These are phyloP conservation scores for Tragelaphus imberbis DNA, from an alignment of 2,113 vertebrate genomes.

Conservation along the genomic window DNA sequence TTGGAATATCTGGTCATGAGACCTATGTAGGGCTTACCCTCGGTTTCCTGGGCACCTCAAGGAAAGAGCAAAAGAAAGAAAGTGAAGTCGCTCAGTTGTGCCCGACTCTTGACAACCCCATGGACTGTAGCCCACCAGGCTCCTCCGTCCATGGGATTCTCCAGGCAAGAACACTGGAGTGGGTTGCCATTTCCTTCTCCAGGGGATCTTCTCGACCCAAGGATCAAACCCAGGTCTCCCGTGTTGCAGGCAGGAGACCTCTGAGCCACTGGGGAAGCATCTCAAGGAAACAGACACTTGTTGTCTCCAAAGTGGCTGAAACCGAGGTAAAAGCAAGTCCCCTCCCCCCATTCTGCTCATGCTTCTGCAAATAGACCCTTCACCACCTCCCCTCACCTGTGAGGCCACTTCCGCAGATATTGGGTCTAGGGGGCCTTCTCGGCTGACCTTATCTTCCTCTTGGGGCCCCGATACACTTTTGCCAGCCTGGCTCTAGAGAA, in stretches of 20 bases:
- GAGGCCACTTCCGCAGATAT: not conserved
- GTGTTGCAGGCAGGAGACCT: accelerated
- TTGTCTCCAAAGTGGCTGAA: not conserved
- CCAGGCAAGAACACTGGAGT: not conserved
- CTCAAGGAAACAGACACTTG: not conserved
- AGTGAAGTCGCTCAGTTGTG: not conserved
- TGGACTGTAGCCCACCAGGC: not conserved
- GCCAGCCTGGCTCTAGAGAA: not conserved
- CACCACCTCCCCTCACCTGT: not conserved
- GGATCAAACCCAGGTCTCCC: not conserved
- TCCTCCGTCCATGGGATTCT: accelerated
- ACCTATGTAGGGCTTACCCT: too few species aligned
- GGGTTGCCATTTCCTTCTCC: not conserved
- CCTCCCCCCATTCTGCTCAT: too few species aligned
- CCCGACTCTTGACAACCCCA: not conserved
- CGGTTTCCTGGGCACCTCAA: too few species aligned
- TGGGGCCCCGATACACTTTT: accelerated
- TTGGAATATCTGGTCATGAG: accelerated
- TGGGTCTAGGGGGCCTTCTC: not conserved
- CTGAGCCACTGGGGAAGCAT: not conserved
- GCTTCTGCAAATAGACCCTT: not conserved
- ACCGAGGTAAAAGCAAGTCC: not conserved
- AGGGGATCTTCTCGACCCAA: not conserved
- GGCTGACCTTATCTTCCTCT: not conserved
- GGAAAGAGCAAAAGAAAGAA: not conserved